Evolutionary conservation across 2,888 invertebrate genomes (phyloP), one percentile per base, ranked within the genome.

Genomic region (Apocheima hispidaria): DNA sequence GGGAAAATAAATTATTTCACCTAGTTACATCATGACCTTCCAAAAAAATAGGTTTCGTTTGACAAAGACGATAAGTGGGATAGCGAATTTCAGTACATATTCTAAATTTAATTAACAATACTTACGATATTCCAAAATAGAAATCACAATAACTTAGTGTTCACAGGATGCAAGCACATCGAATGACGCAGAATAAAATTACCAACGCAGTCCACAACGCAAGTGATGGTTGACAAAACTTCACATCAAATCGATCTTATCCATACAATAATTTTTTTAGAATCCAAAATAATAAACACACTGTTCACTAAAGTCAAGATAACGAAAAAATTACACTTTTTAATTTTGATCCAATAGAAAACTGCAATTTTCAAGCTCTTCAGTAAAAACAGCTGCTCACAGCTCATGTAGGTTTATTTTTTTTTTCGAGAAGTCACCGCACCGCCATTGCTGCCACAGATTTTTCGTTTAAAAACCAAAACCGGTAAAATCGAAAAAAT

Each of bases 361-460:
- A 73, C 79, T 82, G 79, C 71, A 75, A 84, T 84, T 84, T 86
- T 81, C 77, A 82, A 86, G 85, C 82, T 78, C 82, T 83, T 69
- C 70, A 83, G 80, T 77, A 83, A 88, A 91, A 92, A 92, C 92
- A 92, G 92, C 92, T 92, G 92, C 89, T 84, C 79, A n/a, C n/a
- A n/a, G 79, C 75, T 83, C 84, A 84, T 77, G 71, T 78, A 64
- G 36, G 75, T 84, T 81, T 87, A 84, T 85, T 81, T 79, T 78
- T 78, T 78, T 68, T 46, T 50, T 35, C 21, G 49, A 18, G 23
- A 35, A 49, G 49, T 35, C 20, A 40, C 12, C 51, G 51, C 20
- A 40, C 12, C 51, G 51, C 51, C 51, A 68, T 58, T 36, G 16
- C 48, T 18, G 23, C 40, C 18, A 33, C 7, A 40, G 3, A 12